Base-by-base conservation (phyloP, 1,140 invertebrate genomes). In the Metaphire vulgaris region DNA sequence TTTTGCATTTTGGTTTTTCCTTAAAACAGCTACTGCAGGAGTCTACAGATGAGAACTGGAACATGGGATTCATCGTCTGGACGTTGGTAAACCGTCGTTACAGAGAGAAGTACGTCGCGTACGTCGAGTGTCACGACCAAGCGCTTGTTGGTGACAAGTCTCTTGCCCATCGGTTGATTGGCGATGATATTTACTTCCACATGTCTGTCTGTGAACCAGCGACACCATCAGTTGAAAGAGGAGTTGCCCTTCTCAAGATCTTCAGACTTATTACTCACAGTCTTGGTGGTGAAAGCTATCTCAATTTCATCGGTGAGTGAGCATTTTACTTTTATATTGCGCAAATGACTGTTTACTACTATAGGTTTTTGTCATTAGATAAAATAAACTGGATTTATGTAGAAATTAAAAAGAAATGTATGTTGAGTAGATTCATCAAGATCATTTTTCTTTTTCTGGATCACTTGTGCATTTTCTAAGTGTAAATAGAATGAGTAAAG, bases 141-240 rank as follows among this genome's bases (percentile, higher is more conserved):
- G 96, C 97, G n/a, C 87, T 99, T 16, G 97, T 99, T 0, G 95
- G 95, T 0, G 98, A 99, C 86, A 99, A 99, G 86, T 98, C 97
- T 0, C 90, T 99, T 64, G 96, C 97, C 0, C 99, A 99, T 87
- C 99, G 97, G 97, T 87, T 99, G 69, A 99, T 99, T 97, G 97
- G 99, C 86, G 97, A 97, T 82, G 94, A 97, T 83, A 98, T 99
- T 96, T 98, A 99, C 83, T 92, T 92, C 0, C 91, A 94, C 83
- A 99, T 98, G 96, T 95, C 95, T 33, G 88, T 87, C 0, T 0
- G 92, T 31, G 33, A n/a, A 1, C 1, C 41, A 1, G 92, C 92
- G n/a, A 82, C 82, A 28, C 80, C 90, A 0, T 89, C 96, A 29
- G 91, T 99, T 70, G 93, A 92, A 83, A 89, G 97, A 30, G 97